A percentile compares a stretch with the other conserved stretches of the same genome.
phyloP scores from a whole-genome alignment of 1,140 invertebrate species.

The Antheraea pernyi region DNA sequence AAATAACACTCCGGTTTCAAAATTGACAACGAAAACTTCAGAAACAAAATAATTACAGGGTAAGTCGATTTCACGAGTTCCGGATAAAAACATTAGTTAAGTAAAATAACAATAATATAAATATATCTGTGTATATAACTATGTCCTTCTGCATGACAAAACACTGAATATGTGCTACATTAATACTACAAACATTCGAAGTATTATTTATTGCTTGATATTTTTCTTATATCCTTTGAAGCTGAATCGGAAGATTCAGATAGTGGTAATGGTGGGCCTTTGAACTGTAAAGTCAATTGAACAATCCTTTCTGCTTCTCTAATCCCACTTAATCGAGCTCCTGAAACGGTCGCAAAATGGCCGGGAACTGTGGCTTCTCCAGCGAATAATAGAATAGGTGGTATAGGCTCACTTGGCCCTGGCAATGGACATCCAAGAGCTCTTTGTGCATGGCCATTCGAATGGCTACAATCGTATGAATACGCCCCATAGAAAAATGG shows the following conservation, averaged over 20 bases:
- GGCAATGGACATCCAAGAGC: conserved; percentile 82
- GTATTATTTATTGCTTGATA: background rate
- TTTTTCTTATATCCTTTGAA: background rate
- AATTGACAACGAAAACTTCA: conserved; percentile 35
- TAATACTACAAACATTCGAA: too few relatives aligned
- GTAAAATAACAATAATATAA: background rate
- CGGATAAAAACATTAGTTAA: conserved; percentile 30
- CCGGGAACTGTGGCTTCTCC: conserved; percentile 88
- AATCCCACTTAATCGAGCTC: conserved; percentile 81
- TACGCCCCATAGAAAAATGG: conserved; percentile 83
- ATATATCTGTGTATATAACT: background rate
- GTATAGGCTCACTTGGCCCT: conserved; percentile 73
- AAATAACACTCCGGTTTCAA: conserved; percentile 36
- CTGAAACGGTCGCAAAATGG: conserved; percentile 84
- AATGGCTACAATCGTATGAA: conserved; percentile 80
- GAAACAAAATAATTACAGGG: conserved; percentile 29
- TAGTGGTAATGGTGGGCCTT: conserved; percentile 77
- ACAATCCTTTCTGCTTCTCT: conserved; percentile 86
- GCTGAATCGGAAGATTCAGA: background rate
- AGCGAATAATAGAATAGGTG: conserved; percentile 85
- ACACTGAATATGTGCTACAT: too few relatives aligned
- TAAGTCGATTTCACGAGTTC: conserved; percentile 24
- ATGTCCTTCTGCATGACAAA: too few relatives aligned
- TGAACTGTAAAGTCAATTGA: conserved; percentile 80
- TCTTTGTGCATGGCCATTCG: conserved; percentile 79